Conservation (phyloP, 1,140 invertebrate species). For the Coelopa frigida region DNA sequence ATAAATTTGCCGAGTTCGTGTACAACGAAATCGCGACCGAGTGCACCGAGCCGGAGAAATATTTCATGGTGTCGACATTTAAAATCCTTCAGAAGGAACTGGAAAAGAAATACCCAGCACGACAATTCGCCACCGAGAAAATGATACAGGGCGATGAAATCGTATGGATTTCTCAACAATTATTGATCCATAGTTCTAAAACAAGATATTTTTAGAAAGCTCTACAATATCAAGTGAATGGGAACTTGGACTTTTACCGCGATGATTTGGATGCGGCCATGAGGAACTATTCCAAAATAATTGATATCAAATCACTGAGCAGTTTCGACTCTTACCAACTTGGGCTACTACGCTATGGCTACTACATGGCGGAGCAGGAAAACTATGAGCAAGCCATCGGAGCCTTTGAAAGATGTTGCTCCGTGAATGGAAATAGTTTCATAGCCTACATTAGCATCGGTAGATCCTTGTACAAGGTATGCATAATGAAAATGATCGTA, state of each 20-base stretch:
- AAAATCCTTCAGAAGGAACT: constrained; percentile 16
- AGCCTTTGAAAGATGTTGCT: background rate
- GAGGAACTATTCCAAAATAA: constrained; percentile 13
- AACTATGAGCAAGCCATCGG: constrained; percentile 6
- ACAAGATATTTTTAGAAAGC: background rate
- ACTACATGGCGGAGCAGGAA: background rate
- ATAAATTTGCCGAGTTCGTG: constrained; percentile 26
- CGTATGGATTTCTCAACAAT: background rate
- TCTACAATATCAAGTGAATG: constrained; percentile 26
- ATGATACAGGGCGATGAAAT: background rate
- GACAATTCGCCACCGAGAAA: background rate
- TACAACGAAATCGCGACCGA: constrained; percentile 16
- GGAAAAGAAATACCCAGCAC: constrained; percentile 5
- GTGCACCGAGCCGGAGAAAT: constrained; percentile 18
- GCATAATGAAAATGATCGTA: background rate
- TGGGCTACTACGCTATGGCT: constrained; percentile 4
- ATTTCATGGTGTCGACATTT: constrained; percentile 23
- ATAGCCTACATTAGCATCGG: background rate
- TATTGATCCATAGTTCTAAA: background rate
- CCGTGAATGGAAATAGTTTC: background rate
- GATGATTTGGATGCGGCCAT: constrained; percentile 15
- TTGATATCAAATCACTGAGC: background rate
- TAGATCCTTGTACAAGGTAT: constrained; percentile 9
- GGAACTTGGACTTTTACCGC: constrained; percentile 25
- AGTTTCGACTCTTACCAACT: background rate